Conservation (phyloP, 1,140 invertebrate genomes). For the Eurosta solidaginis region DNA sequence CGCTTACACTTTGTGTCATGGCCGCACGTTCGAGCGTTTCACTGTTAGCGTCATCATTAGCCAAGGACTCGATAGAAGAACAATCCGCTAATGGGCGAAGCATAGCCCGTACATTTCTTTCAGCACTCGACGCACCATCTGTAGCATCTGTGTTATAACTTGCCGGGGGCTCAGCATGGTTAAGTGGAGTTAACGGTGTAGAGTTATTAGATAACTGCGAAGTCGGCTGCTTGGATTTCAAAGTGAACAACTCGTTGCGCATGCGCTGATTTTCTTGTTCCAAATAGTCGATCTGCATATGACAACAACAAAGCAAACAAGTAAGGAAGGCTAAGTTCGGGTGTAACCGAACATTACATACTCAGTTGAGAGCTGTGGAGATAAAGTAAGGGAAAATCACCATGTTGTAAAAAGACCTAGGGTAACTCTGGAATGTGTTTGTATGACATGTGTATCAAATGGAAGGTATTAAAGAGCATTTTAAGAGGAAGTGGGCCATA, state of each 20-base stretch:
- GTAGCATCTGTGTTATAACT: constrained; percentile 36
- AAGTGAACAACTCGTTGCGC: constrained; percentile 41
- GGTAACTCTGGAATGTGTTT: too few species aligned
- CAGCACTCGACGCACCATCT: neutral
- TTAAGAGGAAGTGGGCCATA: too few species aligned
- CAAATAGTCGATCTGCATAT: constrained; percentile 47
- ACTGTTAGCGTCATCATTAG: constrained; percentile 35
- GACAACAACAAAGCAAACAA: neutral
- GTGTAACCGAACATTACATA: too few species aligned
- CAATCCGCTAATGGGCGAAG: neutral
- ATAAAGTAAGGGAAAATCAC: too few species aligned
- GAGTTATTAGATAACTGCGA: neutral
- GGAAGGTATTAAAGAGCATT: too few species aligned
- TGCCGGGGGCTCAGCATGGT: constrained; percentile 43
- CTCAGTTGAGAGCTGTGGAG: too few species aligned
- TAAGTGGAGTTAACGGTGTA: neutral
- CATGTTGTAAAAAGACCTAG: too few species aligned
- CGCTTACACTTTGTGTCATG: constrained; percentile 49
- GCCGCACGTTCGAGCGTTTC: constrained; percentile 46
- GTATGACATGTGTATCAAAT: too few species aligned
- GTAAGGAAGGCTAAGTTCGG: neutral
- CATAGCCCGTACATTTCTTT: neutral
- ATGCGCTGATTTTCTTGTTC: constrained; percentile 52
- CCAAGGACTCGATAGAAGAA: constrained; percentile 9
- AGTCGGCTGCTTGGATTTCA: neutral